Base-by-base conservation (phyloP, 2,113 vertebrate species). In the Bos javanicus region DNA sequence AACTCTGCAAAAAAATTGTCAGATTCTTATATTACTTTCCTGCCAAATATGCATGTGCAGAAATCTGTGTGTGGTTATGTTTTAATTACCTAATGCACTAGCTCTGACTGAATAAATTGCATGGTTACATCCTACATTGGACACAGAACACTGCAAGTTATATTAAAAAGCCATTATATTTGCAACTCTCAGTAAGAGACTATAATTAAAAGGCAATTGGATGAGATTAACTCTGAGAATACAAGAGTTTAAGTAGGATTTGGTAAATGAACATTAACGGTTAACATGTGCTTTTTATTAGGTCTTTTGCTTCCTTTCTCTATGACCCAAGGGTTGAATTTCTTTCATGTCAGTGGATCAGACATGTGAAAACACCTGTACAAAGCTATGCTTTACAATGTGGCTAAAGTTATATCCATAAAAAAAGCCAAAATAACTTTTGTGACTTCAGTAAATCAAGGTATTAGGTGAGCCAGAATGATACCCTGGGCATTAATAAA, bases 81-180 rank as follows among this genome's bases (percentile, higher is more conserved):
- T 94, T 97, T 98, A 98, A 97, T 98, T 98, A 97, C 95, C 97
- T 98, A 96, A 97, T 97, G 87, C 86, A 80, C 93, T 98, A 64
- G 81, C 98, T 98, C 89, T 98, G 91, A 98, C 46, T 98, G 94
- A 98, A 98, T 98, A 97, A 98, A 98, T 96, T 98, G 93, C 83
- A 97, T 97, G 86, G 98, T 96, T 99, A 98, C 98, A 98, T 98
- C 89, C 90, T 97, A 95, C 67, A 95, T 52, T 98, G 96, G 97
- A 98, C 97, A 98, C 93, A 98, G 97, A 98, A 98, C 93, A 97
- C 83, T 97, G 85, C 56, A 98, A 97, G 92, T 97, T 98, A 96
- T 98, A 99, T 98, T 99, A 98, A 98, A 98, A 99, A 98, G 80
- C 98, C 98, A 98, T 98, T 99, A 98, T 98, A 98, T 98, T 98